phyloP scores from a whole-genome alignment of 1,140 invertebrate genomes.

The Pentalonia nigronervosa region DNA sequence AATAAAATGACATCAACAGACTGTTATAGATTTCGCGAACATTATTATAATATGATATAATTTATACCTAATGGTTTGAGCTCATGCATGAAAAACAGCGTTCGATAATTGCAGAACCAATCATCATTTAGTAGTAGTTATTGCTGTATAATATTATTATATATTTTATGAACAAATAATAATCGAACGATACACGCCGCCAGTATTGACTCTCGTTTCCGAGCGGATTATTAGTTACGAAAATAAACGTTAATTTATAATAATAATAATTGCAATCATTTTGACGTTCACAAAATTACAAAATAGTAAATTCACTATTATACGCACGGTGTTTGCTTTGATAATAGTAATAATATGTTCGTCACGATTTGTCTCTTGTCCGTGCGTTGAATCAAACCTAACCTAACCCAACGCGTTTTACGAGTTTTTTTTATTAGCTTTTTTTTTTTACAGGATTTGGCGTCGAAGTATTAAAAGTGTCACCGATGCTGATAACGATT shows the following conservation, averaged over 20 bases:
- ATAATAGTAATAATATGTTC: background rate
- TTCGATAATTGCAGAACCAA: background rate
- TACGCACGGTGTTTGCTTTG: background rate
- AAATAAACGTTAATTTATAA: background rate
- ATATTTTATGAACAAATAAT: background rate
- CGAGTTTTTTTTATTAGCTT: background rate
- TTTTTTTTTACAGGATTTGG: slow-evolving; percentile 25
- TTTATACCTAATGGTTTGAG: background rate
- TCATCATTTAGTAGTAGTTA: background rate
- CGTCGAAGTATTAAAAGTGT: slow-evolving; percentile 46
- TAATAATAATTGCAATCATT: background rate
- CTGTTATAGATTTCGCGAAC: background rate
- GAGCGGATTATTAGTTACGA: background rate
- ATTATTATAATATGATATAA: background rate
- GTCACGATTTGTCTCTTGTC: background rate
- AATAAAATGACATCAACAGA: background rate
- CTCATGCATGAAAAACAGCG: background rate
- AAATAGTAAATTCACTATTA: background rate
- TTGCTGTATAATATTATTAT: background rate
- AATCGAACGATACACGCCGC: background rate
- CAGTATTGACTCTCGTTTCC: background rate
- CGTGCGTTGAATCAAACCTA: too few relatives aligned
- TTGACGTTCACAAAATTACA: background rate
- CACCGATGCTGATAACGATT: slow-evolving; percentile 6
- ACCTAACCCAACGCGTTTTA: background rate